These are phyloP conservation scores for Scaptodrosophila latifasciaeformis DNA, from an alignment of 2,888 invertebrate genomes.

Conservation along the genomic window DNA sequence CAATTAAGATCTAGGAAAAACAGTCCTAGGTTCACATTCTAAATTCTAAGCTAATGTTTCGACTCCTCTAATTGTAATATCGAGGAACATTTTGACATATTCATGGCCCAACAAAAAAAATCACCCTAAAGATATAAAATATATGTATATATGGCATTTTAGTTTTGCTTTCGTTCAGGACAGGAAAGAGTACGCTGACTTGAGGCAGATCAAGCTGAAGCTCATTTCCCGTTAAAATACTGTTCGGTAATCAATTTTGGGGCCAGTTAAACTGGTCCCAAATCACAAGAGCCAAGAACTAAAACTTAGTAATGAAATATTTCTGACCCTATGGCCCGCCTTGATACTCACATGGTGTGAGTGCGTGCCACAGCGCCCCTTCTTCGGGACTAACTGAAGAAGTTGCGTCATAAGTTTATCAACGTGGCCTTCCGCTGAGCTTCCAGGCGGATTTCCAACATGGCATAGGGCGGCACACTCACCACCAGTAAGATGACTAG, in stretches of 20 bases:
- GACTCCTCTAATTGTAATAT: neutral
- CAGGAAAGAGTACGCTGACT: neutral
- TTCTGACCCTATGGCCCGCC: neutral
- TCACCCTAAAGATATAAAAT: neutral
- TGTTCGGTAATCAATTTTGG: neutral
- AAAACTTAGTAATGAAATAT: neutral
- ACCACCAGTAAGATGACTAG: constrained; percentile 73
- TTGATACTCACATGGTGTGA: constrained; percentile 67
- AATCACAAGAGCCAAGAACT: neutral
- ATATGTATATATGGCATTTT: neutral
- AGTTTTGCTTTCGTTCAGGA: neutral
- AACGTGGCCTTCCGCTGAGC: constrained; percentile 73
- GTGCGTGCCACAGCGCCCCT: constrained; percentile 65
- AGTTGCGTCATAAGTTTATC: constrained; percentile 73
- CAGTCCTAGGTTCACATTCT: neutral
- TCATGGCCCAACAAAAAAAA: neutral
- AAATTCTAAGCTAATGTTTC: neutral
- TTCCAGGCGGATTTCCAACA: constrained; percentile 73
- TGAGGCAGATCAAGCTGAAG: neutral
- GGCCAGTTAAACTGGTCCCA: neutral
- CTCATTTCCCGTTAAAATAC: neutral
- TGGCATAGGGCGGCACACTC: constrained; percentile 74
- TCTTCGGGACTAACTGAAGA: constrained; percentile 73
- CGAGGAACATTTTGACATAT: neutral
- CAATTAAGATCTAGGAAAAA: too few relatives aligned